Evolutionary conservation across 2,113 vertebrate species (phyloP), one percentile per base, ranked within the genome.

Genomic region (Tachycineta bicolor): DNA sequence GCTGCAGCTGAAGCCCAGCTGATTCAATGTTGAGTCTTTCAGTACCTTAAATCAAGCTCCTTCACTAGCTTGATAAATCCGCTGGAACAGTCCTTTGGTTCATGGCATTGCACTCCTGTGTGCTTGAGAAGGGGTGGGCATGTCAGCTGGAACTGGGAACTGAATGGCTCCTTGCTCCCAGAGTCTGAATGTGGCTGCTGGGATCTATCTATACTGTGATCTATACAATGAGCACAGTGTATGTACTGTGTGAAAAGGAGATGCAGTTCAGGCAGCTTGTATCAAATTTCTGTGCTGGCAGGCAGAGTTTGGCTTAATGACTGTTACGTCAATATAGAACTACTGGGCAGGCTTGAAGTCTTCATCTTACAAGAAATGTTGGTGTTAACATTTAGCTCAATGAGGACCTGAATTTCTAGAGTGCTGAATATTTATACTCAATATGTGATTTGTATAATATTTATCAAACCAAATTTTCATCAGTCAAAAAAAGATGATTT

Each of bases 211-310:
- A 17, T 83, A 9, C 89, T 18, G 44, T 46, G 70, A 53, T 59
- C 55, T 89, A 13, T 94, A 95, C 88, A 97, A 83, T 77, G 77
- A 94, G 5, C 3, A 14, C 94, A 94, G 77, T 96, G 94, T 96
- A 26, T 82, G 71, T 23, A 22, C 80, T 60, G 75, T 80, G 86
- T 71, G 75, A 74, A 79, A 87, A 84, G 31, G 9, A 17, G 93
- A 39, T 71, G 91, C 80, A 14, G 52, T 81, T 82, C 68, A 69
- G 87, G 67, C 64, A 68, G 52, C 80, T 81, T 39, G 41, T 65
- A 34, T 91, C 70, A 50, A 53, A 79, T 96, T 95, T 93, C 94
- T 58, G 2, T 25, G 75, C 73, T 91, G 91, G 78, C 87, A 79
- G 68, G 67, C 91, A 69, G 78, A 52, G 49, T 77, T 89, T 77